Percentiles rank a stretch among this genome's conserved stretches.
Conservation (phyloP, 2,113 vertebrate species). For the Mugil cephalus region DNA sequence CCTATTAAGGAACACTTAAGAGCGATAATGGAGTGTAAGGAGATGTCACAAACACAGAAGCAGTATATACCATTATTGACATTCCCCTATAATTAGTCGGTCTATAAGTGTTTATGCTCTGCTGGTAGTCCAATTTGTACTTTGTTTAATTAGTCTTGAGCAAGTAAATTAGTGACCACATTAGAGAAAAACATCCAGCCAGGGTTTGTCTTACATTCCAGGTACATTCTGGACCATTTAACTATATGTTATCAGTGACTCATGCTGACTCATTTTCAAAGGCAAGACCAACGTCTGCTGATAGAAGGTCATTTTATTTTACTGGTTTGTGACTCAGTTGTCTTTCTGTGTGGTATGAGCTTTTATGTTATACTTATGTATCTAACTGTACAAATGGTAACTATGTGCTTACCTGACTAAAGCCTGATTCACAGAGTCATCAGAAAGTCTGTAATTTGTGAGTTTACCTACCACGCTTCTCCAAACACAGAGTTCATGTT, state of each 20-base stretch:
- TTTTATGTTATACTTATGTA: too few species aligned
- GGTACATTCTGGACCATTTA: not conserved
- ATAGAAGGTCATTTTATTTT: not conserved
- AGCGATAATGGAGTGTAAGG: not conserved
- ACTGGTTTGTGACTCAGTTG: not conserved
- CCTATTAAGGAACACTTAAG: not conserved
- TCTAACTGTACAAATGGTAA: too few species aligned
- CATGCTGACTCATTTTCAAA: not conserved
- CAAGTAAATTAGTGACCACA: not conserved
- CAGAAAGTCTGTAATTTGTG: too few species aligned
- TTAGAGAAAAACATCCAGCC: not conserved
- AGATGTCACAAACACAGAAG: not conserved
- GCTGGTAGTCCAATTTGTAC: not conserved
- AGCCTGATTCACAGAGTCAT: too few species aligned
- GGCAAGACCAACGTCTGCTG: not conserved
- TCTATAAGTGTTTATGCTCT: too few species aligned
- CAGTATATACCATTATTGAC: too few species aligned
- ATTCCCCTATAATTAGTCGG: not conserved
- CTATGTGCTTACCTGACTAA: too few species aligned
- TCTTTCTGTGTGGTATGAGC: too few species aligned
- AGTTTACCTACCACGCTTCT: too few species aligned
- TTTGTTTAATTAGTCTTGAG: not conserved
- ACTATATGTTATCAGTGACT: not conserved
- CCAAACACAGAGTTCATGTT: too few species aligned
- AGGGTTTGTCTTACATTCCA: not conserved